Percentiles rank a stretch among this genome's conserved stretches.
Evolutionary conservation across 2,113 vertebrate genomes (phyloP).

Genomic region (Polyodon spathula): DNA sequence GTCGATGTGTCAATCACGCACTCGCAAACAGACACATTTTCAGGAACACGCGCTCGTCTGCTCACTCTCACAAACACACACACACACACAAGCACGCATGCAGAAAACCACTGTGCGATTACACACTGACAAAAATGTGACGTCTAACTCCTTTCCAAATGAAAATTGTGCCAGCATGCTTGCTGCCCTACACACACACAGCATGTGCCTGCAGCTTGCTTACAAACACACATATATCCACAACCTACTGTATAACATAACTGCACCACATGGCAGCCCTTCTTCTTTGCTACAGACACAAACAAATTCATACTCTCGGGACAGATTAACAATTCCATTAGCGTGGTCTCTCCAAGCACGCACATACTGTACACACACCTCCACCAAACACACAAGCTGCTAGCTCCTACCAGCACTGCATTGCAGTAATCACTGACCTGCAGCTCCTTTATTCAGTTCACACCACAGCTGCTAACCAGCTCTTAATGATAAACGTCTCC

Average conservation of each 20-base stretch:
- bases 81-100: constrained; percentile 21
- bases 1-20: no score
- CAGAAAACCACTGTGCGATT: constrained; percentile 4
- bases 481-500: constrained; percentile 24
- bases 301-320: background rate
- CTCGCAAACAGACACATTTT: background rate
- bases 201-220: no score
- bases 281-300: no score
- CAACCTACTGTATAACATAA: no score
- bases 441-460: constrained; percentile 27
- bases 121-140: no score
- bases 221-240: no score
- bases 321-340: constrained; percentile 1
- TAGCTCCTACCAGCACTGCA: constrained; percentile 65
- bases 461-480: constrained; percentile 17
- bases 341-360: constrained; percentile 23
- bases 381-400: constrained; percentile 10
- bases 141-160: no score
- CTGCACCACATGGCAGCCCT: no score
- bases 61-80: constrained; percentile 19
- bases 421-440: constrained; percentile 82
- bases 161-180: no score
- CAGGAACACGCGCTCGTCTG: background rate
- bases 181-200: no score
- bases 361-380: constrained; percentile 15